These are phyloP conservation scores for Nothocercus julius DNA, from an alignment of 2,113 vertebrate genomes.

Conservation along the genomic window DNA sequence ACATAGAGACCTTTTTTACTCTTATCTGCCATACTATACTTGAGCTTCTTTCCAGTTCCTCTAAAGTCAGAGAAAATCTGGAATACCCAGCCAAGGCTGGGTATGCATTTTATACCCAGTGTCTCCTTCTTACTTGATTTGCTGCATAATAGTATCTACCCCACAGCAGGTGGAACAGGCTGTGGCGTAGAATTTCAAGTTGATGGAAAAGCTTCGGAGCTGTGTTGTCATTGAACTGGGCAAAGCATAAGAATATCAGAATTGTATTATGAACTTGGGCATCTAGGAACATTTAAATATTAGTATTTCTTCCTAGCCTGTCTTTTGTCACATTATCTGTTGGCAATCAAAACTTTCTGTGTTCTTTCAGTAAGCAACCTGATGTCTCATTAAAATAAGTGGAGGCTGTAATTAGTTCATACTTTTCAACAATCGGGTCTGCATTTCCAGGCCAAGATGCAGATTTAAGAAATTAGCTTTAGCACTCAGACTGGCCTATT, in stretches of 20 bases:
- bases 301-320: not conserved
- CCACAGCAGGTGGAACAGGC: accelerated
- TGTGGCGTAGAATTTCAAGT: not conserved
- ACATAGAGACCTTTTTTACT: not conserved
- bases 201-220: not conserved
- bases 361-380: not conserved
- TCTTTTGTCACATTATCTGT: not conserved
- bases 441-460: not conserved
- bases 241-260: not conserved
- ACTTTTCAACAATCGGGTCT: not conserved
- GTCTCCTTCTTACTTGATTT: not conserved
- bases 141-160: not conserved
- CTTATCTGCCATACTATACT: not conserved
- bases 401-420: not conserved
- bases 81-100: not conserved
- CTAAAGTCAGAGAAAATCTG: not conserved
- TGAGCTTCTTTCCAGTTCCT: not conserved
- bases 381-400: not conserved
- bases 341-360: not conserved
- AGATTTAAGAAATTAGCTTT: not conserved
- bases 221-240: not conserved
- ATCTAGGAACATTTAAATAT: not conserved
- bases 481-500: not conserved
- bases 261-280: not conserved
- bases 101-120: not conserved